Base-by-base conservation (phyloP, 2,113 vertebrate genomes). In the Limanda limanda region DNA sequence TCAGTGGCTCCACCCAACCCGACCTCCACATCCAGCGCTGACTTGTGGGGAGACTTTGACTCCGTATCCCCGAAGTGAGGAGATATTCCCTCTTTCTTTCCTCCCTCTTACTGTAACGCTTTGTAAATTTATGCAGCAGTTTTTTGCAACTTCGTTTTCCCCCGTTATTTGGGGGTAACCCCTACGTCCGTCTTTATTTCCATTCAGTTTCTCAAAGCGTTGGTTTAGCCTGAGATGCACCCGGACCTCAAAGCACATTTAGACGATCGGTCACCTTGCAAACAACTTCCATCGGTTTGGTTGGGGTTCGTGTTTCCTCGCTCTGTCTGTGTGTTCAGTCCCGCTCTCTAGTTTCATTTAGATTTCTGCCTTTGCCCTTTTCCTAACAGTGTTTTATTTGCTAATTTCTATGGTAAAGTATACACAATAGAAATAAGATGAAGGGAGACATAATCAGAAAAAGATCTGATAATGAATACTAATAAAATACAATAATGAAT, bases 21-120 rank as follows among this genome's bases (percentile, higher is more conserved):
- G 18, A 59, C 82, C 40, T 51, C 88, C 42, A 78, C 78, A 21
- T 42, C 89, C 68, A 83, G 85, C 83, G 68, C 90, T 76, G 97
- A 99, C 87, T 91, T 98, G 86, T 99, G 97, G 97, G 97, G 96
- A 84, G 97, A 98, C 74, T 98, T 99, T 74, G 92, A 93, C 81
- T 97, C 94, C 70, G 95, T 96, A 66, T 95, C 96, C 25, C 90
- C 96, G 51, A 97, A 97, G 96, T 98, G 96, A 95, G 61, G 55
- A 20, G 23, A 20, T 10, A 27, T 13, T 61, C 15, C 17, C 21
- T 55, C 24, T 15, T 66, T 24, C 68, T 75, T 31, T 69, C 45
- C 66, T 47, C 17, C 35, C 68, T 31, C 31, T 7, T 17, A 3
- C 20, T 62, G 58, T 56, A 15, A 62, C 40, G 78, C 18, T 88